phyloP scores from a whole-genome alignment of 2,888 invertebrate species.

The Oscheius sp. region DNA sequence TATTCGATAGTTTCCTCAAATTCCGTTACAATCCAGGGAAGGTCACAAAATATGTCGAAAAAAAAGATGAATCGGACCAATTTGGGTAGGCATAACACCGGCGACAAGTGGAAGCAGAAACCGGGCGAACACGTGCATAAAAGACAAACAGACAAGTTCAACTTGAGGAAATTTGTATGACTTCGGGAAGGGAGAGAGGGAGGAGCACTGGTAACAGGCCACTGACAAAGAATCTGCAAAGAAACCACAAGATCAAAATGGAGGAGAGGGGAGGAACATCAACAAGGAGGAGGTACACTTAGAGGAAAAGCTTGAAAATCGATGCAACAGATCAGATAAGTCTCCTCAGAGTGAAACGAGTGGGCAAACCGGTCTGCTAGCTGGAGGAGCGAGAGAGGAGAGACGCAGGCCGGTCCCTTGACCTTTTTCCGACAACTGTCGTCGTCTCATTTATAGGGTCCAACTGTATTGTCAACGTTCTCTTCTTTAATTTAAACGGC shows the following conservation, averaged over 20 bases:
- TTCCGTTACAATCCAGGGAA: not conserved
- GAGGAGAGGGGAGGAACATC: not conserved
- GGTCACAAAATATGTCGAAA: not conserved
- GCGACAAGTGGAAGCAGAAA: slow-evolving; percentile 8
- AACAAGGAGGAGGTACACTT: not conserved
- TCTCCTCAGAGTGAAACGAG: slow-evolving; percentile 35
- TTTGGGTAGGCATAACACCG: no score
- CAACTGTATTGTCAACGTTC: no score
- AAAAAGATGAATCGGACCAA: no score
- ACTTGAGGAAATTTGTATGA: not conserved
- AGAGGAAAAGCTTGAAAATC: not conserved
- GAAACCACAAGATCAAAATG: not conserved
- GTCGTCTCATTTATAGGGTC: not conserved
- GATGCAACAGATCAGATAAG: slow-evolving; percentile 32
- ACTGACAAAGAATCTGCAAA: not conserved
- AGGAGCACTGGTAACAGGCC: not conserved
- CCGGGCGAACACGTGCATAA: slow-evolving; percentile 14
- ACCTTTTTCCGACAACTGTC: not conserved
- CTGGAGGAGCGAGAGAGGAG: slow-evolving; percentile 28
- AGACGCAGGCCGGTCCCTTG: slow-evolving; percentile 1
- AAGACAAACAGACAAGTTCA: slow-evolving; percentile 25
- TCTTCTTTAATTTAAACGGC: no score
- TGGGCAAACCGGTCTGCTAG: slow-evolving; percentile 33
- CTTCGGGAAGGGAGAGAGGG: not conserved
- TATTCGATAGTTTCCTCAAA: not conserved